Percentiles rank a stretch among this genome's conserved stretches.
phyloP scores from a whole-genome alignment of 1,140 invertebrate genomes.

The Prorops nasuta region DNA sequence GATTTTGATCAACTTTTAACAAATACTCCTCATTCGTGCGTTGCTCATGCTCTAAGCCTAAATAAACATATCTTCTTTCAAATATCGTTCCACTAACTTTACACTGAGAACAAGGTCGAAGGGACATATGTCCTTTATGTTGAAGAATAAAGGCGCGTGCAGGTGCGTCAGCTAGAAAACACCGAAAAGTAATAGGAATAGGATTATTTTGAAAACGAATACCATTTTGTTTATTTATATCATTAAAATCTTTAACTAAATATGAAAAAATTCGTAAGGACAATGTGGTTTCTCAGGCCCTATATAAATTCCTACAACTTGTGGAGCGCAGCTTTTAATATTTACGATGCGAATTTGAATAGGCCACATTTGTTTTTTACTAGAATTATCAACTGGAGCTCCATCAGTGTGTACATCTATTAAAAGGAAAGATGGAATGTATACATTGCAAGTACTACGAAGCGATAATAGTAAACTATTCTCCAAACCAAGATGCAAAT shows the following conservation, averaged over 20 bases:
- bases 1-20: slow-evolving; percentile 4
- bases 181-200: slow-evolving; percentile 1
- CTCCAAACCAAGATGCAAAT: slow-evolving; percentile 11
- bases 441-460: not conserved
- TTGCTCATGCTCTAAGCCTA: not conserved
- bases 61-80: not conserved
- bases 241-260: slow-evolving; percentile 2
- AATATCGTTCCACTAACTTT: slow-evolving; percentile 5
- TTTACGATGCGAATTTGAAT: slow-evolving; percentile 3
- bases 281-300: not conserved
- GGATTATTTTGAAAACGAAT: not conserved
- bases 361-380: slow-evolving; percentile 1
- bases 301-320: slow-evolving; percentile 1
- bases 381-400: not conserved
- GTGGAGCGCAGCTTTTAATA: not conserved
- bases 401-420: slow-evolving; percentile 6
- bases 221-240: not conserved
- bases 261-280: slow-evolving; percentile 4
- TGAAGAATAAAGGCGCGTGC: slow-evolving; percentile 14
- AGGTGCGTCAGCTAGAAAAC: slow-evolving; percentile 14
- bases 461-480: not conserved
- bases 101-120: slow-evolving; percentile 14
- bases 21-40: slow-evolving; percentile 13
- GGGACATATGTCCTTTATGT: slow-evolving; percentile 12
- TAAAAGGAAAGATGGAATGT: not conserved